Evolutionary conservation across 2,797 vertebrate genomes (phyloP), one percentile per base, ranked within the genome.

Genomic region (Channa striata): DNA sequence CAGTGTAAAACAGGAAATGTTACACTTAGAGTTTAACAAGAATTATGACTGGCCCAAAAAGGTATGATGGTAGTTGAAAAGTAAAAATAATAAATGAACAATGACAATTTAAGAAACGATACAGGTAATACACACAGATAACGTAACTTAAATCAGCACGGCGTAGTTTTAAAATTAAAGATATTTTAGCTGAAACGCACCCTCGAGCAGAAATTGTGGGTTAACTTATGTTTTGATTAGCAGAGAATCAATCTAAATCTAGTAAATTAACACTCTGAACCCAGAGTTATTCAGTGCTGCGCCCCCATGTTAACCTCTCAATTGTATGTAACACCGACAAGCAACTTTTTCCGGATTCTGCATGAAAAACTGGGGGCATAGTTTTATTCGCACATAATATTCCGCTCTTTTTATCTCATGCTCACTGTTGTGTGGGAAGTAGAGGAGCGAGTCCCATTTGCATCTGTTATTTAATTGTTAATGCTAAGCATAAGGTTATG

Each of bases 381-480:
- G 11, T 64, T 78, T 62, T 59, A 64, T 70, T 83, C 53, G 57
- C 81, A 82, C 39, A 76, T 79, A 63, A 63, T 47, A 59, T 36
- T 63, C 23, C 61, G 21, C 23, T 57, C 54, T 39, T 82, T 77
- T 81, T 72, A 79, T 87, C 66, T 80, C 66, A 21, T 67, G 59
- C 66, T 81, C 70, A 65, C 58, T 56, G 51, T 81, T 80, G 78
- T 87, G 82, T 78, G 72, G 69, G 86, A 89, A 82, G 78, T 67
- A 59, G 69, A 85, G 66, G 69, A 86, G 71, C 56, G 78, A 82
- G 60, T 93, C 92, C 87, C 91, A 80, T 72, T 80, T 83, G 92
- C 79, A 72, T 83, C 69, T 84, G 85, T 87, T 92, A 91, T 92
- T 94, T 91, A 94, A 94, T 94, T 94, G 91, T 93, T 94, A 93